These are phyloP conservation scores for Diplazon laetatorius DNA, from an alignment of 2,888 invertebrate genomes.

Conservation along the genomic window DNA sequence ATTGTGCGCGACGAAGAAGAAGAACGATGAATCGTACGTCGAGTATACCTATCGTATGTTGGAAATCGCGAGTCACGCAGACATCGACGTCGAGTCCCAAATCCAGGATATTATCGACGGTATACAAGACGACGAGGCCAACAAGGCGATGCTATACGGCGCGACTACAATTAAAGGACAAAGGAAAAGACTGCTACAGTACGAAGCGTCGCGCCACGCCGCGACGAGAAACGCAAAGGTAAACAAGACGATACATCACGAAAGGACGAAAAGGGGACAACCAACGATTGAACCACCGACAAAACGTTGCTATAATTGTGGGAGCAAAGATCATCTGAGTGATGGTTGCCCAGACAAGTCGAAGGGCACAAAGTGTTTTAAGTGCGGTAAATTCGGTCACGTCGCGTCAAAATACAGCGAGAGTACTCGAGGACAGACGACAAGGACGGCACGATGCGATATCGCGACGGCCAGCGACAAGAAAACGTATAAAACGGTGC, in stretches of 20 bases:
- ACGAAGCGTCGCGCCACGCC: not conserved
- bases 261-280: not conserved
- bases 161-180: not conserved
- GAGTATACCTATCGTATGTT: conserved; percentile 60
- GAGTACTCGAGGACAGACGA: not conserved
- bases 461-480: conserved; percentile 1
- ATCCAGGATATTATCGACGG: conserved; percentile 59
- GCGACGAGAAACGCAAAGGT: conserved; percentile 3
- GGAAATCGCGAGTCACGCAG: conserved; percentile 59
- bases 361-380: conserved; percentile 67
- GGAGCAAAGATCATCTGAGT: conserved; percentile 53
- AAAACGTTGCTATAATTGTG: conserved; percentile 66
- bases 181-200: conserved; percentile 4
- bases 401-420: conserved; percentile 52
- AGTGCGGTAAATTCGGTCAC: conserved; percentile 65
- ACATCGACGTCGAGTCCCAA: conserved; percentile 47
- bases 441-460: conserved; percentile 7
- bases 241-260: not conserved
- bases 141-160: conserved; percentile 37
- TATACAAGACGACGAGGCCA: conserved; percentile 46
- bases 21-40: conserved; percentile 46
- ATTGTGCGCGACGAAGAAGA: conserved; percentile 32
- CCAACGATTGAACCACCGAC: not conserved
- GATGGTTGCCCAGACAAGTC: conserved; percentile 59
- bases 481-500: conserved; percentile 37